phyloP scores from a whole-genome alignment of 1,140 invertebrate species.

The Drosophila nigromelanica region DNA sequence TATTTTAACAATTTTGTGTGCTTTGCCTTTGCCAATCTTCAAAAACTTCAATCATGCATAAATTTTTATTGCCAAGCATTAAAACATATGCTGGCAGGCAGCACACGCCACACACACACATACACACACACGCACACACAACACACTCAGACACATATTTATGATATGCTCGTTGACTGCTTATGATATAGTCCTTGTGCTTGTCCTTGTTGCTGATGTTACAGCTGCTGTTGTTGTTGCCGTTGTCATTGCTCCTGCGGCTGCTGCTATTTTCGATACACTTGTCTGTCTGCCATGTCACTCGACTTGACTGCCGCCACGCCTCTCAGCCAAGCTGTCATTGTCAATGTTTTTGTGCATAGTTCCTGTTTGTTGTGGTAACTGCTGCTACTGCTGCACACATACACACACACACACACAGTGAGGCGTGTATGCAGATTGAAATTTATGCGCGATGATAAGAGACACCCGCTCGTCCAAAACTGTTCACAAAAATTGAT shows the following conservation, averaged over 20 bases:
- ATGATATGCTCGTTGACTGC: slow-evolving; percentile 43
- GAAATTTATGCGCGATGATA: slow-evolving; percentile 72
- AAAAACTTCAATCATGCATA: slow-evolving; percentile 76
- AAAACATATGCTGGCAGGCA: slow-evolving; percentile 49
- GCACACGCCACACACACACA: neutral
- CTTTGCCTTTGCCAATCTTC: slow-evolving; percentile 29
- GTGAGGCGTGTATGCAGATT: slow-evolving; percentile 28
- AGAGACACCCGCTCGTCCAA: slow-evolving; percentile 16
- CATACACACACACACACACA: slow-evolving; percentile 14
- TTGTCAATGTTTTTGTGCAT: slow-evolving; percentile 53
- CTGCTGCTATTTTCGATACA: slow-evolving; percentile 68
- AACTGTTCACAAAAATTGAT: slow-evolving; percentile 77
- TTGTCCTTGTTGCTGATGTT: slow-evolving; percentile 30
- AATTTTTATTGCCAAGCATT: slow-evolving; percentile 73
- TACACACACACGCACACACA: neutral
- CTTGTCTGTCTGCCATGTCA: slow-evolving; percentile 60
- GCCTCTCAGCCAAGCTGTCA: neutral
- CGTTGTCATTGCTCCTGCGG: slow-evolving; percentile 34
- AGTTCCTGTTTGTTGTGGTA: slow-evolving; percentile 51
- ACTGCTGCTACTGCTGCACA: slow-evolving; percentile 34
- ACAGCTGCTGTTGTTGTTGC: slow-evolving; percentile 19
- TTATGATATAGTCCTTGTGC: slow-evolving; percentile 43
- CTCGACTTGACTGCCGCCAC: slow-evolving; percentile 16
- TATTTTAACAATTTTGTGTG: slow-evolving; percentile 19
- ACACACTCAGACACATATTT: slow-evolving; percentile 26